Conservation (phyloP, 2,797 vertebrate species). For the Babyrousa celebensis region DNA sequence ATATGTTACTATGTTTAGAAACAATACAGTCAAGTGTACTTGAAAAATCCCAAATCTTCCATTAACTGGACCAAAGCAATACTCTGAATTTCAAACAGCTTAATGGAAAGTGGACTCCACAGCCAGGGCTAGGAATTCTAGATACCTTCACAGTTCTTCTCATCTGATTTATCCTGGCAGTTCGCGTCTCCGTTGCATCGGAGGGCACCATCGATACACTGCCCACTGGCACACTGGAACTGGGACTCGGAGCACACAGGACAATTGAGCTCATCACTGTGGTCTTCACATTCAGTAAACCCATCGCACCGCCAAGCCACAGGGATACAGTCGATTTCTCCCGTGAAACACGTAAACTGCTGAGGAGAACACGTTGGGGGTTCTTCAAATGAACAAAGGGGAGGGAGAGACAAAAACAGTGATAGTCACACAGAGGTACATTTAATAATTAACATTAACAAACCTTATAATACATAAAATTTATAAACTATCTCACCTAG, state of each 20-base stretch:
- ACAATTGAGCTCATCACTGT: slow-evolving; percentile 97
- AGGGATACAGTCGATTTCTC: slow-evolving; percentile 99
- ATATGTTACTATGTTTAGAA: slow-evolving; percentile 48
- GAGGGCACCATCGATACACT: slow-evolving; percentile 95
- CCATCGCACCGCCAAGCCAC: slow-evolving; percentile 98
- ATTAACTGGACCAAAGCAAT: slow-evolving; percentile 26
- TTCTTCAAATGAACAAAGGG: slow-evolving; percentile 91
- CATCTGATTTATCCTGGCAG: slow-evolving; percentile 98
- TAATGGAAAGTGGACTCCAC: background rate
- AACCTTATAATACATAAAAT: background rate
- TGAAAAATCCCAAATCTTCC: background rate
- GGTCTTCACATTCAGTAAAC: slow-evolving; percentile 96
- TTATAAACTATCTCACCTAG: slow-evolving; percentile 30
- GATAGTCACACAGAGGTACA: slow-evolving; percentile 66
- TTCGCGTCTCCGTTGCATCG: slow-evolving; percentile 97
- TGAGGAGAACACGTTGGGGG: slow-evolving; percentile 98
- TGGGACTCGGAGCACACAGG: slow-evolving; percentile 96
- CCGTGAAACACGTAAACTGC: slow-evolving; percentile 97
- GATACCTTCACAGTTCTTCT: slow-evolving; percentile 97
- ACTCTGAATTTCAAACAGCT: slow-evolving; percentile 26
- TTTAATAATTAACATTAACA: slow-evolving; percentile 49
- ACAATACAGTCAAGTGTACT: slow-evolving; percentile 9
- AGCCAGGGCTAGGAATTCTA: background rate
- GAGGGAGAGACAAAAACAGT: slow-evolving; percentile 63
- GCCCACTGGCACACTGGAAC: slow-evolving; percentile 98